Percentiles rank a stretch among this genome's conserved stretches.
phyloP scores from a whole-genome alignment of 2,113 vertebrate genomes.

The Campylomormyrus tamandua region DNA sequence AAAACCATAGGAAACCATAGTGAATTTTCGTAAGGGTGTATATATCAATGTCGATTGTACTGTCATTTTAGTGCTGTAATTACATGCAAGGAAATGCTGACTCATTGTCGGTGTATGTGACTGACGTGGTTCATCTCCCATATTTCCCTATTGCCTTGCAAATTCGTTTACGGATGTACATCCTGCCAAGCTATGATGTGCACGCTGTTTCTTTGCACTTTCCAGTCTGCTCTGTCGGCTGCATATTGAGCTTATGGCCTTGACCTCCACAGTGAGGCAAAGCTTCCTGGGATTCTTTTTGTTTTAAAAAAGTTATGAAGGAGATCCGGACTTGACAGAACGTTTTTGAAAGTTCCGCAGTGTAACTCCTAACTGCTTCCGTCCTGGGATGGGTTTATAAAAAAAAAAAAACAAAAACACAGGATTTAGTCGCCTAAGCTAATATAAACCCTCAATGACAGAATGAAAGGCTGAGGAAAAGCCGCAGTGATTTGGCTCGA shows the following conservation, averaged over 20 bases:
- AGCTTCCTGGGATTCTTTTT: background rate
- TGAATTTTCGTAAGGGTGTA: background rate
- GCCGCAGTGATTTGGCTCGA: background rate
- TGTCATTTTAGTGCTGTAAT: background rate
- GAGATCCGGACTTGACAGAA: background rate
- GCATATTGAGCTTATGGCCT: background rate
- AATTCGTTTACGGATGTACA: background rate
- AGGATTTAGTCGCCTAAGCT: background rate
- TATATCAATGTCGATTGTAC: background rate
- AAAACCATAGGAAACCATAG: no score
- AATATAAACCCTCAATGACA: background rate
- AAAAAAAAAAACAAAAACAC: background rate
- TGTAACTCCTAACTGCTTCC: background rate
- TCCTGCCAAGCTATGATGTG: background rate
- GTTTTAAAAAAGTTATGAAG: background rate
- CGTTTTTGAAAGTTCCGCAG: background rate
- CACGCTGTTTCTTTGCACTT: background rate
- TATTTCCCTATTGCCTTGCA: background rate
- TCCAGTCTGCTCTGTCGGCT: background rate
- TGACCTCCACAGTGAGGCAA: background rate
- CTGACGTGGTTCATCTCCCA: background rate
- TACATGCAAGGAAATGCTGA: background rate
- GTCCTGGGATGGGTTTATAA: background rate
- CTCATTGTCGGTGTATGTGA: background rate
- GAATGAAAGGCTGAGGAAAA: background rate